Evolutionary conservation across 2,113 vertebrate genomes (phyloP), one percentile per base, ranked within the genome.

Genomic region (Oceanites oceanicus): DNA sequence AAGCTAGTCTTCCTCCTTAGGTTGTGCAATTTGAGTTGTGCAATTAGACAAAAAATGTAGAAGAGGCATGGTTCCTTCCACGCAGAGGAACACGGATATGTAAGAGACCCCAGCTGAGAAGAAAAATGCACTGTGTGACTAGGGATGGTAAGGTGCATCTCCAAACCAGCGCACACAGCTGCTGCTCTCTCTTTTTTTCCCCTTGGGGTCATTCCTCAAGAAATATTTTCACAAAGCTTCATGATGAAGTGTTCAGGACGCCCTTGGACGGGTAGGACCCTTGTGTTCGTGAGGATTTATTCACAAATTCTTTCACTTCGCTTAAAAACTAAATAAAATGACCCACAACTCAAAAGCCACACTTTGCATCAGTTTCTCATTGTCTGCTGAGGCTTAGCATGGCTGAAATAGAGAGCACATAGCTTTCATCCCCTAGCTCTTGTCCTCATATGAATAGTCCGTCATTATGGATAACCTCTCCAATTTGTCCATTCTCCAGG

Each of bases 291-390:
- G 12, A 55, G 30, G 38, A 49, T 62, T 62, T 63, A 27, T 44
- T 84, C 25, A 70, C 40, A 65, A 78, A 56, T 74, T 66, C n/a
- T 75, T 90, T 77, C 49, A 63, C 30, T 81, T 71, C 59, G 23
- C 38, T 79, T 65, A 55, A 66, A 75, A 83, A 50, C 9, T 13
- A 16, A 65, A 59, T 36, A 52, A 67, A 68, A 34, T 42, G 53
- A 38, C 23, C 11, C 30, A 44, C 8, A 42, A 29, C 29, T 88
- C 15, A n/a, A 66, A 91, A 85, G 21, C 21, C 30, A 26, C 18
- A 13, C 49, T 47, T 76, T 0, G 2, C 49, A 44, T 59, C 55
- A 18, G 22, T 40, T 9, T 29, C 15, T 78, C 1, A 0, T 65
- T 81, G 1, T 29, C 59, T 82, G 49, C 59, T 38, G 36, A 86